A percentile compares a stretch with the other conserved stretches of the same genome.
phyloP scores from a whole-genome alignment of 1,140 invertebrate genomes.

The Bombus pascuorum region DNA sequence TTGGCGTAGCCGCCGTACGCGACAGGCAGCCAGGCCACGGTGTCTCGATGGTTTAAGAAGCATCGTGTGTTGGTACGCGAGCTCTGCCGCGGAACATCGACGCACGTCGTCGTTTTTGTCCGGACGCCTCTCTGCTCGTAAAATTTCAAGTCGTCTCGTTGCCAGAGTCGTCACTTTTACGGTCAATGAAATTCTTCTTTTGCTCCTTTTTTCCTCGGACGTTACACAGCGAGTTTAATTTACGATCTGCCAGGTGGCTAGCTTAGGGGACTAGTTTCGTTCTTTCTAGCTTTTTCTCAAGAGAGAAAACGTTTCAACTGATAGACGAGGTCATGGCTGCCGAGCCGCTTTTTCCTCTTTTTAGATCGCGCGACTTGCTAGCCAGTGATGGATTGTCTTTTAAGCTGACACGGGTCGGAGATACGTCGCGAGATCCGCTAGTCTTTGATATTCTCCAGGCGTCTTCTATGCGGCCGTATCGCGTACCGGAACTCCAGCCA shows the following conservation, averaged over 20 bases:
- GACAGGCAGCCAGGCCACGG: not conserved
- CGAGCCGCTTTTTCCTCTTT: not conserved
- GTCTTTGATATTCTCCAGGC: not conserved
- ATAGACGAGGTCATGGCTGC: constrained; percentile 11
- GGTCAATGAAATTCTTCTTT: constrained; percentile 37
- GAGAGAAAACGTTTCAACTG: not conserved
- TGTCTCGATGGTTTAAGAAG: not conserved
- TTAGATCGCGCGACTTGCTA: constrained; percentile 2
- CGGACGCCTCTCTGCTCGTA: constrained; percentile 36
- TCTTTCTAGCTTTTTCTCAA: not conserved
- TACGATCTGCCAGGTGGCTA: constrained; percentile 29
- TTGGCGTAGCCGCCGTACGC: not conserved
- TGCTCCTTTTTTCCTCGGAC: not conserved
- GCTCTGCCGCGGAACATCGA: not conserved
- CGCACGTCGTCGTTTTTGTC: constrained; percentile 27
- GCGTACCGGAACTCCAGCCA: not conserved
- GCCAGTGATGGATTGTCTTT: constrained; percentile 53
- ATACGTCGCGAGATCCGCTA: not conserved
- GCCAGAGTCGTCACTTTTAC: constrained; percentile 34
- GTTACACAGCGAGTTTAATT: not conserved
- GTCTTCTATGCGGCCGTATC: not conserved
- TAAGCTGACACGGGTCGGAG: constrained; percentile 2
- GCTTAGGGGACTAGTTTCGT: not conserved
- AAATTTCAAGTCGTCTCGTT: constrained; percentile 50
- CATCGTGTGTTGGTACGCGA: not conserved